Percentiles rank a stretch among this genome's conserved stretches.
Conservation (phyloP, 2,888 invertebrate species). For the Orchestes rusci region DNA sequence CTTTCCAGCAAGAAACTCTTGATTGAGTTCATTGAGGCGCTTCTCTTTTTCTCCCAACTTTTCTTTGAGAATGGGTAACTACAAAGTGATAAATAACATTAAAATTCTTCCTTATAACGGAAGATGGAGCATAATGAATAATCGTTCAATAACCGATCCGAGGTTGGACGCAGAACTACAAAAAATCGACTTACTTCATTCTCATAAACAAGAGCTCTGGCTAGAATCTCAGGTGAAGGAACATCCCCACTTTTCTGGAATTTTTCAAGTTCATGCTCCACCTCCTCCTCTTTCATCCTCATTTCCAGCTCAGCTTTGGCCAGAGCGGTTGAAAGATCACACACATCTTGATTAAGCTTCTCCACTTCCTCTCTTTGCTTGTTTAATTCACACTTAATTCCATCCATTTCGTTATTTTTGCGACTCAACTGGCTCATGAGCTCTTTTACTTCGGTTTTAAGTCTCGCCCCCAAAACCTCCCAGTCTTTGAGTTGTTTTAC, state of each 20-base stretch:
- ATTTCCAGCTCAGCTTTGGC: slow-evolving; percentile 42
- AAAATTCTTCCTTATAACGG: background rate
- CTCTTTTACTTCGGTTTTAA: slow-evolving; percentile 51
- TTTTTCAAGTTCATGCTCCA: slow-evolving; percentile 38
- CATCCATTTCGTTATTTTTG: slow-evolving; percentile 49
- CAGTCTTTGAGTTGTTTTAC: slow-evolving; percentile 48
- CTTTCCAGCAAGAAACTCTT: slow-evolving; percentile 41
- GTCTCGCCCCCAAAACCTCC: slow-evolving; percentile 48
- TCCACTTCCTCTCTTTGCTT: slow-evolving; percentile 52
- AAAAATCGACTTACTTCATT: slow-evolving; percentile 37
- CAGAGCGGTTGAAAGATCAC: slow-evolving; percentile 50
- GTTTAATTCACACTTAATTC: slow-evolving; percentile 48
- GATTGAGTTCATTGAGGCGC: slow-evolving; percentile 42
- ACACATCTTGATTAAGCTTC: slow-evolving; percentile 53
- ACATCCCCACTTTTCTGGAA: slow-evolving; percentile 43
- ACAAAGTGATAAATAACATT: slow-evolving; percentile 20
- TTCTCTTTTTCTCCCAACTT: slow-evolving; percentile 43
- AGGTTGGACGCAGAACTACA: too few relatives aligned
- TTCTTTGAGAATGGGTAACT: slow-evolving; percentile 42
- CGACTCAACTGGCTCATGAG: slow-evolving; percentile 47
- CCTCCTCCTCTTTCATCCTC: slow-evolving; percentile 41
- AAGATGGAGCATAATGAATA: background rate
- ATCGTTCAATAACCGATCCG: background rate
- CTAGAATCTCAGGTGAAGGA: slow-evolving; percentile 40
- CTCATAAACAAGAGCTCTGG: slow-evolving; percentile 38